Evolutionary conservation across 1,140 invertebrate genomes (phyloP).

Genomic region (Helicoverpa zea): DNA sequence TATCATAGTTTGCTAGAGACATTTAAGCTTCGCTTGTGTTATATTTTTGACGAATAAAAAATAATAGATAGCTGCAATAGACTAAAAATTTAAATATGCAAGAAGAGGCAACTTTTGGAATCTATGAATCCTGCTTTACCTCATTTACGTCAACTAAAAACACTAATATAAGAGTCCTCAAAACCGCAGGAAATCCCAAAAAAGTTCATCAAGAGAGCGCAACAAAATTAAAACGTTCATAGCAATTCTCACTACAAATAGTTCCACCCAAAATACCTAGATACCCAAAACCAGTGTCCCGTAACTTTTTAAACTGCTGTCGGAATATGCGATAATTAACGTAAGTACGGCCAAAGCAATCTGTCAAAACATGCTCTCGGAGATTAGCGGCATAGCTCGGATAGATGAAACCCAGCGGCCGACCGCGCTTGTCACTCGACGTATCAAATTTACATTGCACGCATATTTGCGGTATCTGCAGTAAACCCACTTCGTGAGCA

Average conservation of each 20-base stretch:
- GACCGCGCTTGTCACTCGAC: slow-evolving; percentile 67
- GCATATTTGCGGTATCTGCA: slow-evolving; percentile 73
- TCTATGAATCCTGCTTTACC: too few relatives aligned
- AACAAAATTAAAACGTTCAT: background rate
- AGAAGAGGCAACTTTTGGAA: too few relatives aligned
- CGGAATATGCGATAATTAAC: slow-evolving; percentile 36
- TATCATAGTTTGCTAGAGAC: background rate
- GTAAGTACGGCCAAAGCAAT: slow-evolving; percentile 37
- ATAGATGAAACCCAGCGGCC: slow-evolving; percentile 61
- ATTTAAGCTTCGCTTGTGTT: too few relatives aligned
- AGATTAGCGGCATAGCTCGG: slow-evolving; percentile 65
- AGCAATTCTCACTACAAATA: background rate
- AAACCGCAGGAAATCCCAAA: too few relatives aligned
- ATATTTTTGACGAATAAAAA: too few relatives aligned
- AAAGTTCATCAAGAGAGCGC: background rate
- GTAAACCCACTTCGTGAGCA: slow-evolving; percentile 65
- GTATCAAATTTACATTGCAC: slow-evolving; percentile 80
- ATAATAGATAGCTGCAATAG: too few relatives aligned
- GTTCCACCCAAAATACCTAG: background rate
- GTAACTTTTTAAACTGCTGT: slow-evolving; percentile 30
- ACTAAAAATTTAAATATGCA: too few relatives aligned
- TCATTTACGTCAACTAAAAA: too few relatives aligned
- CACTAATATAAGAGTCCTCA: too few relatives aligned
- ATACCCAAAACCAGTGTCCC: slow-evolving; percentile 6
- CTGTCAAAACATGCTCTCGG: slow-evolving; percentile 56